Base-by-base conservation (phyloP, 2,888 invertebrate genomes). In the Ectemnius lituratus region DNA sequence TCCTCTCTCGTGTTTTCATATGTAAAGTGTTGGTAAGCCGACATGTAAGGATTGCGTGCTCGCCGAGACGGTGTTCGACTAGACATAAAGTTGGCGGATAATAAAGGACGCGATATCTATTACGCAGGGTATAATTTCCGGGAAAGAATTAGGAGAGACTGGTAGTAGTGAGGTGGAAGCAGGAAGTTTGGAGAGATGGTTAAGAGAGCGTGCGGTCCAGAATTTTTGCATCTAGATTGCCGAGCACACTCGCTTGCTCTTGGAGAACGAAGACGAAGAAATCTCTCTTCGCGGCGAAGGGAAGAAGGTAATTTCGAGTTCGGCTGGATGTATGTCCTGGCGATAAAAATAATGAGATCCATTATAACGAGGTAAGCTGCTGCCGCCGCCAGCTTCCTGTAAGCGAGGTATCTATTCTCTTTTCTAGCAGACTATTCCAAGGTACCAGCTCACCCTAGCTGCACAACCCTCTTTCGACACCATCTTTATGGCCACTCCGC, bases 271-370 rank as follows among this genome's bases (percentile, higher is more conserved):
- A 52, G 52, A 52, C 52, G 52, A 11, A 16, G 52, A 52, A 37
- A 37, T 37, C 37, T 37, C 37, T 37, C 37, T 37, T 37, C 8
- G 37, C 2, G 52, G 16, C 52, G 52, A 52, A 58, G 67, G 73
- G 78, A 67, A 68, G 82, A 79, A 83, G 85, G 88, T 84, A 89
- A 89, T 89, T 88, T 88, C 84, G 80, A 85, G 85, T 85, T 84
- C 70, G 79, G 79, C 75, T 84, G 81, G 86, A 89, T 88, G 87
- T 89, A 88, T 86, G 88, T 86, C 84, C 84, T 68, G 77, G 85
- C 88, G 88, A 89, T 89, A 90, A 90, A 89, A 89, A 88, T 89
- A 90, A 89, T 87, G 89, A 88, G 89, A 89, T 89, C 88, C 88
- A 88, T 89, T 88, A 89, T 88, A 89, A 88, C 84, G 80, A 84